Evolutionary conservation across 2,797 vertebrate species (phyloP), one percentile per base, ranked within the genome.

Genomic region (Hydrolagus colliei): DNA sequence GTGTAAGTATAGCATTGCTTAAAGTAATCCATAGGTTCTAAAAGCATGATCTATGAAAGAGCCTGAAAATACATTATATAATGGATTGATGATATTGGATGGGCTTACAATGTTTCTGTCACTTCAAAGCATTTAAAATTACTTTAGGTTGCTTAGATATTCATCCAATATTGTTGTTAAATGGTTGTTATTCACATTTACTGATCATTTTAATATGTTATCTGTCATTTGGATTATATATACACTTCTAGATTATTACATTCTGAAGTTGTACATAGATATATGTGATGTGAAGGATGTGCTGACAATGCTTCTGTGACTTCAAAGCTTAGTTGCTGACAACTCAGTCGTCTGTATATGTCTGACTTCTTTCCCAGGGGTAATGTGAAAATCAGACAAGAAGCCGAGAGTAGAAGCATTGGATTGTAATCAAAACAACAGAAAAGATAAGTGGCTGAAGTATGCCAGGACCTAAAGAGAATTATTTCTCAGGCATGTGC

Each of bases 381-480:
- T 71, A 67, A 67, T 84, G 22, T 82, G 61, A 6, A 14, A 16
- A 22, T 32, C 79, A 65, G 67, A 84, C 16, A 61, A 68, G 27
- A 82, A 59, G 18, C 61, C 5, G 62, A 22, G 16, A 22, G 11
- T 67, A 84, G 72, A 74, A 73, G 41, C n/a, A 62, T 18, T 74
- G n/a, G 85, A 74, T 18, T 86, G 72, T 74, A 72, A 85, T n/a
- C 41, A 72, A 72, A 12, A 35, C 16, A 61, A 72, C 59, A 32
- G 59, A 76, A 75, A 76, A n/a, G 68, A 86, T 10, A 61, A 86
- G 20, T 63, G n/a, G 68, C 52, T 59, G 20, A 86, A 74, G 68
- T 74, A 72, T 62, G 52, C 20, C 13, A 14, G 18, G 71, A 14
- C 52, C 18, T 0, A 22, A 27, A 67, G 18, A 12, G 10, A 22